Base-by-base conservation (phyloP, 64 coral and sea anemone species). In the Hydrozoanthus tunicans region DNA sequence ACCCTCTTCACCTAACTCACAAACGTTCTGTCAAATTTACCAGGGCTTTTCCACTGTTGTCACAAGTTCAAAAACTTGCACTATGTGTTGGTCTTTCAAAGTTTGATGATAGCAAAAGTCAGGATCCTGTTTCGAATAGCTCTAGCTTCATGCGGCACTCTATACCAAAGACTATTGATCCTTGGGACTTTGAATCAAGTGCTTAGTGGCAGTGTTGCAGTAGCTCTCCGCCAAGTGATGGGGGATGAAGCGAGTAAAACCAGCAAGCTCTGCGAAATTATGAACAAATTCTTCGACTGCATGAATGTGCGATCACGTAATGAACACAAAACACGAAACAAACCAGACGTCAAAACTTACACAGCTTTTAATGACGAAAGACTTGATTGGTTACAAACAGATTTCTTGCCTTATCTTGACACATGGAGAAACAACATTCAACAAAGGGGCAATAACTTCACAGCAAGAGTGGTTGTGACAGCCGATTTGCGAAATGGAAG, bases 1-100 rank as follows among this genome's bases (percentile, higher is more conserved):
- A 91, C 78, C 60, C 76, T 24, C 63, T 91, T 43, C 82, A 91
- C 79, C 70, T 91, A 73, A 80, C 76, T 43, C 67, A 91, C 17
- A 91, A 91, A 91, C 90, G 78, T 72, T 83, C 90, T 72, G 78
- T 91, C 85, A 89, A 69, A 81, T 91, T 91, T 81, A 59, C 74
- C 62, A 81, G 23, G 63, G 64, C 79, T 80, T 80, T 73, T 73
- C 67, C 89, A 80, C 5, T 79, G 72, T 75, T 56, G 52, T 89
- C 68, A 75, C 71, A 73, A 56, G 86, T 74, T 63, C 73, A 90
- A 90, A 57, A 90, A 25, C 60, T 91, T 79, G 32, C 75, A 51
- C 76, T 91, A 2, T 76, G 71, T 54, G 32, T 23, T 91, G 69
- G 69, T 80, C 59, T 77, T 79, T 65, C 76, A 59, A 78, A 54